These are phyloP conservation scores for Stenodema calcarata DNA, from an alignment of 2,888 invertebrate species.

Conservation along the genomic window DNA sequence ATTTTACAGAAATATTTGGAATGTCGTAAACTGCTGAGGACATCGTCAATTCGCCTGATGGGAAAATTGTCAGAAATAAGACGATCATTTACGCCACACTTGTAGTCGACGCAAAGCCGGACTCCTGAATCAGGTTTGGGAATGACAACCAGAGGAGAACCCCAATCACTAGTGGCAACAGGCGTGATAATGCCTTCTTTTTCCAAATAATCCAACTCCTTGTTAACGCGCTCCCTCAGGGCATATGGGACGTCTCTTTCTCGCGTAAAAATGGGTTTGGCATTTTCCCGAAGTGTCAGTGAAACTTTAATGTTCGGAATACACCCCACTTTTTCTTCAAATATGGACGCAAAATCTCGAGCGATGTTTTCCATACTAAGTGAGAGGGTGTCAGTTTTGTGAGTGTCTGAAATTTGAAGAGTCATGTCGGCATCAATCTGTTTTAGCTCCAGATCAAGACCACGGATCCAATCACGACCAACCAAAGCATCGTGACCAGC, in stretches of 20 bases:
- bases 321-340: background rate
- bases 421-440: too few species aligned
- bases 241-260: background rate
- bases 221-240: slow-evolving; percentile 32
- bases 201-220: slow-evolving; percentile 49
- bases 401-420: too few species aligned
- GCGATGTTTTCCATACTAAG: too few species aligned
- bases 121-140: background rate
- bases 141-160: slow-evolving; percentile 8
- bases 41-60: slow-evolving; percentile 51
- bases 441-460: too few species aligned
- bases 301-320: background rate
- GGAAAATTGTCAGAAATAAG: slow-evolving; percentile 55
- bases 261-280: background rate
- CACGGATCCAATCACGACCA: too few species aligned
- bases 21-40: slow-evolving; percentile 1
- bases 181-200: slow-evolving; percentile 45
- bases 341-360: background rate
- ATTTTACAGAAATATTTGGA: background rate
- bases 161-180: slow-evolving; percentile 50
- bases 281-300: background rate
- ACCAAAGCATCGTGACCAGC: too few species aligned
- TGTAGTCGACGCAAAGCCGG: slow-evolving; percentile 56
- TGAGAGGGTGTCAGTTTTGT: too few species aligned
- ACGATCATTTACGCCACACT: slow-evolving; percentile 56